Conservation (phyloP, 2,113 vertebrate genomes). For the Gambusia affinis region DNA sequence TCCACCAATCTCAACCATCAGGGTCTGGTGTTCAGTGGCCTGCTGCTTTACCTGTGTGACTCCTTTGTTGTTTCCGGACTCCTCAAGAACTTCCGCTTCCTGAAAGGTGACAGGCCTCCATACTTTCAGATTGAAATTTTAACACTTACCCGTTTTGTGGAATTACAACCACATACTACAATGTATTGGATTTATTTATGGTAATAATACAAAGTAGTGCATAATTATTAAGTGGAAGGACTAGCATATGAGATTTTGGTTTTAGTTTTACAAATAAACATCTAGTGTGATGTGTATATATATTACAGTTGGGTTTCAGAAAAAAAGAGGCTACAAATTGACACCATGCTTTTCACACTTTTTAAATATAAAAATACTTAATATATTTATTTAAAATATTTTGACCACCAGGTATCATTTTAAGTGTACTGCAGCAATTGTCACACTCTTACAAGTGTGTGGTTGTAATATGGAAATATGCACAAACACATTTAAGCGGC, state of each 20-base stretch:
- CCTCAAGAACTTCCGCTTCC: constrained; percentile 92
- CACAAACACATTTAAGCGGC: neutral
- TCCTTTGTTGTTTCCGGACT: constrained; percentile 94
- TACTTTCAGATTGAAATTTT: too few relatives aligned
- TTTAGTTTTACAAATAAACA: neutral
- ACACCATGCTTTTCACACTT: too few relatives aligned
- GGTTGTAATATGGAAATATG: neutral
- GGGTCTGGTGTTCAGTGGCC: constrained; percentile 92
- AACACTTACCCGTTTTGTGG: neutral
- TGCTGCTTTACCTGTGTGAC: constrained; percentile 97
- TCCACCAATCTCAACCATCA: constrained; percentile 92
- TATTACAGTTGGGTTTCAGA: neutral
- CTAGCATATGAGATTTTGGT: too few relatives aligned
- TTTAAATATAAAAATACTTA: too few relatives aligned
- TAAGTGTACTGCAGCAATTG: too few relatives aligned
- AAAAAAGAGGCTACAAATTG: too few relatives aligned
- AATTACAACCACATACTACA: neutral
- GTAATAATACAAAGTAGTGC: neutral
- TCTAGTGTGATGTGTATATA: neutral
- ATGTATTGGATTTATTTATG: neutral
- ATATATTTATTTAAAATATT: too few relatives aligned
- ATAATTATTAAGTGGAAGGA: too few relatives aligned
- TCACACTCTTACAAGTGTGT: neutral
- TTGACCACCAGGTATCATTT: too few relatives aligned
- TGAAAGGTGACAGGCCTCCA: constrained; percentile 86